Evolutionary conservation across 1,140 invertebrate species (phyloP), one percentile per base, ranked within the genome.

Genomic region (Ladona fulva): DNA sequence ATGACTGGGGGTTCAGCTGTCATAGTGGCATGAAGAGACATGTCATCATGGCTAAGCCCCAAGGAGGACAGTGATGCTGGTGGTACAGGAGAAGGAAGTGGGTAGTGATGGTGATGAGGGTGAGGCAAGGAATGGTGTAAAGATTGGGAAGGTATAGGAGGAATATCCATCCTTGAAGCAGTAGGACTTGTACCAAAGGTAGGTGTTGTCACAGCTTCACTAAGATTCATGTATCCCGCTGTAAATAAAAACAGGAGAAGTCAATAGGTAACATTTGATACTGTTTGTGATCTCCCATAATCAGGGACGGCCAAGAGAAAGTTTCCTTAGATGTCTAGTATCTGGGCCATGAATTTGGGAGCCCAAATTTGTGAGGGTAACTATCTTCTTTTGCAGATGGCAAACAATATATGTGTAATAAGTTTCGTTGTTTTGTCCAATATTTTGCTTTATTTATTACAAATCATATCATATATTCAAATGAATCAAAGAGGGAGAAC

Each of bases 131-230:
- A 66, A 66, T 66, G 52, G 12, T 66, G 52, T 5, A 66, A 22
- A 22, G 14, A 22, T 12, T 66, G 52, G 3, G 16, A 19, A 12
- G 52, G 52, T 12, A 66, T 6, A 8, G 74, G 24, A 19, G 12
- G 24, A 1, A 89, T 88, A 37, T 91, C 89, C 14, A 90, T 81
- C 5, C 88, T 87, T 1, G 90, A 90, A 25, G 86, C 87, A 80
- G 81, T 87, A 0, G 90, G 89, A 83, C 89, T 89, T 0, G 85
- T 87, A 14, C 89, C 88, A 75, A 91, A 90, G 82, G 91, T 87
- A 0, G 92, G 92, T 24, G 92, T 93, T 76, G 91, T 91, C 1
- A 89, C 89, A 10, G 89, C 91, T 80, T 92, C 91, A 82, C 87
- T 90, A 24, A 92, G 80, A 81, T 91, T 92, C 79, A 91, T 91